phyloP scores from a whole-genome alignment of 2,888 invertebrate genomes.

The Himalopsyche japonica region DNA sequence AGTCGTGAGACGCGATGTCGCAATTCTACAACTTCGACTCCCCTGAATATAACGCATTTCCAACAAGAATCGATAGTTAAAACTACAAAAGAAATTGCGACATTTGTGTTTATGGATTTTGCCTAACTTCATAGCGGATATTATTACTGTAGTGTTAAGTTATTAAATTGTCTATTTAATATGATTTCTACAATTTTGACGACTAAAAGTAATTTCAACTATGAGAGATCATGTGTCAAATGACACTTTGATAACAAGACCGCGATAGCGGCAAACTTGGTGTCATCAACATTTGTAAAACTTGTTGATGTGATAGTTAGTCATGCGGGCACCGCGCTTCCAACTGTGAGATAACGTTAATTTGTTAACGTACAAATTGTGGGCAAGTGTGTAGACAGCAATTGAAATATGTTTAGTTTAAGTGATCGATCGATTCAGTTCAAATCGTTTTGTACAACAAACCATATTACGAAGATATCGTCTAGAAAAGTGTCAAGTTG shows the following conservation, averaged over 20 bases:
- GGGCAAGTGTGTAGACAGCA: neutral
- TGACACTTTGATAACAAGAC: neutral
- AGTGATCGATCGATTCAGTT: neutral
- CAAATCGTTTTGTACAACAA: neutral
- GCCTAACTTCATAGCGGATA: too few relatives aligned
- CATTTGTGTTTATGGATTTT: too few relatives aligned
- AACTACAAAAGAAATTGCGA: too few relatives aligned
- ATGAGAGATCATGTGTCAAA: neutral
- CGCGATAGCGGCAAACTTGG: neutral
- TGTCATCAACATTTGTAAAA: neutral
- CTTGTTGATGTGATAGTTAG: neutral
- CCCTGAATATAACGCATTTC: too few relatives aligned
- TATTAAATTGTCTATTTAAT: neutral
- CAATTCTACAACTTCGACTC: too few relatives aligned
- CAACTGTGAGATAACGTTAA: neutral
- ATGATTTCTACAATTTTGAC: neutral
- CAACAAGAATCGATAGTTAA: too few relatives aligned
- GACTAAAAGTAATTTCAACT: neutral
- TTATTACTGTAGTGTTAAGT: too few relatives aligned
- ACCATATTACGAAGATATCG: too few relatives aligned
- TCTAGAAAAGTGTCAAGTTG: too few relatives aligned
- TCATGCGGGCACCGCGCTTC: neutral
- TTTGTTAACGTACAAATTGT: neutral
- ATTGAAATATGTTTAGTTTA: neutral
- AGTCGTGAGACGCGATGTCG: too few relatives aligned